Evolutionary conservation across 2,797 vertebrate genomes (phyloP), one percentile per base, ranked within the genome.

Genomic region (Anguilla anguilla): DNA sequence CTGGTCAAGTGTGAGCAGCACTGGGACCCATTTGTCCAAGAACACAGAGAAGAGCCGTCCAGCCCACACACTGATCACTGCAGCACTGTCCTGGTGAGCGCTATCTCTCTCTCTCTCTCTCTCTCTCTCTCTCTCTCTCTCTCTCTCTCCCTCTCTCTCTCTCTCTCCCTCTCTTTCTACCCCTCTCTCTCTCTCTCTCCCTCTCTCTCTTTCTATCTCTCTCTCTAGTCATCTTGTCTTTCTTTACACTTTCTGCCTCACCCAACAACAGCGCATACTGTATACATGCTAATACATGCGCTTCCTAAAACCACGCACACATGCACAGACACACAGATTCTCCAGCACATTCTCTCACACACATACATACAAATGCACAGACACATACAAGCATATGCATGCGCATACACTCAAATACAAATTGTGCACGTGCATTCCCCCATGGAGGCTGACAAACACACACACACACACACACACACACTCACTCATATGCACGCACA

Each of bases 1-100:
- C 87, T 87, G 89, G 91, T 90, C 92, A 91, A 89, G 86, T 85
- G 87, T 79, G 43, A 82, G 87, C 85, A 90, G 89, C 88, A 67
- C 49, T 89, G 90, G 89, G 88, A 88, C 79, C 87, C 51, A 87
- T 89, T 89, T 90, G 90, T 89, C 91, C 89, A 89, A 43, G 28
- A 31, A 72, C 72, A 51, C 79, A 53, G 28, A 31, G 83, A 92
- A 88, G 91, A 92, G 89, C 28, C 82, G 85, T 88, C 89, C 83
- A 89, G 91, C 90, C 85, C 87, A 88, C 51, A 85, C 82, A 87
- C 74, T 87, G 69, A 92, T 91, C 87, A 90, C 43, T 49, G 43
- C 25, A 28, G 67, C 53, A 19, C 81, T 87, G 91, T 86, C 43
- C 85, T 28, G 61, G 31, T 51, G 15, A 64, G 10, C 9, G 49